Evolutionary conservation across 2,113 vertebrate genomes (phyloP).

Genomic region (Otolemur garnettii): DNA sequence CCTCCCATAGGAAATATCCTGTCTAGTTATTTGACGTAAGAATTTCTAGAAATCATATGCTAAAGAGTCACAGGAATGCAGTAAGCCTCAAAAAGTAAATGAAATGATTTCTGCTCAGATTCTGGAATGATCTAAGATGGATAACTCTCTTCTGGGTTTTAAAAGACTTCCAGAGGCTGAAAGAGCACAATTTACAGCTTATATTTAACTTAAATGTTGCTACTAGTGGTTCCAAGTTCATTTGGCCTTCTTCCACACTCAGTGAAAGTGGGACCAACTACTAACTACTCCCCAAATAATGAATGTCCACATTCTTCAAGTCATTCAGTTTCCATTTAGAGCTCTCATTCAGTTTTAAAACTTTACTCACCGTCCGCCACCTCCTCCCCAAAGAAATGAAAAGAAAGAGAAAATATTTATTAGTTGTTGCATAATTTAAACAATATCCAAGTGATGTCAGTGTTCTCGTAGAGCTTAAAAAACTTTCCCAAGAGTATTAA

Average conservation of each 20-base stretch:
- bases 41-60: neutral
- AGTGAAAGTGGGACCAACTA: neutral
- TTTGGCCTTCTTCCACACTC: neutral
- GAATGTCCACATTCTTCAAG: neutral
- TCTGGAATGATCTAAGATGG: neutral
- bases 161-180: neutral
- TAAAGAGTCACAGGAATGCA: neutral
- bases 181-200: neutral
- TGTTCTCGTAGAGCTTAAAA: neutral
- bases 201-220: neutral
- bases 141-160: neutral
- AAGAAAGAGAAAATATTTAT: slow-evolving; percentile 9
- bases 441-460: neutral
- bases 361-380: neutral
- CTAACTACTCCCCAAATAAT: neutral
- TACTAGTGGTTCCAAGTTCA: neutral
- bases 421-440: neutral
- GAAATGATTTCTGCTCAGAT: slow-evolving; percentile 29
- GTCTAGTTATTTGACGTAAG: neutral
- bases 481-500: neutral
- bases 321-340: neutral
- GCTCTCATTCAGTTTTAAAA: neutral
- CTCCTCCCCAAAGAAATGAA: neutral
- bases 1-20: neutral
- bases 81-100: neutral